Evolutionary conservation across 53 echinoderm and acorn worm genomes (phyloP).

Genomic region (Holothuria leucospilota): DNA sequence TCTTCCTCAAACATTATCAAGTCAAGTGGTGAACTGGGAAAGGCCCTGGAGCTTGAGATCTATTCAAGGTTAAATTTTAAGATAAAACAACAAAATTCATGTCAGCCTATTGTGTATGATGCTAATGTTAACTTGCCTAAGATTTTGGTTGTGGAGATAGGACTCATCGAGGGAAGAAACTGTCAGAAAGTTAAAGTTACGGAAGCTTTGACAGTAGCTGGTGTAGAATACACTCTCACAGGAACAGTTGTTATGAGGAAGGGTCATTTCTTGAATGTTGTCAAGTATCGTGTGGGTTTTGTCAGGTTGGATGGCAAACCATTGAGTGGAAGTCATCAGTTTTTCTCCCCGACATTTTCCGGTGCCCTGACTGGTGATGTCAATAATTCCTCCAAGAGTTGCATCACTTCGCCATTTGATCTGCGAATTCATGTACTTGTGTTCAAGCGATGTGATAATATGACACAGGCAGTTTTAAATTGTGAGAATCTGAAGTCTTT

Average conservation of each 20-base stretch:
- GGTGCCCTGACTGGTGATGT: background rate
- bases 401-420: background rate
- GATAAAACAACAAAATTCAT: background rate
- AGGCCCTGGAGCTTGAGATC: background rate
- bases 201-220: background rate
- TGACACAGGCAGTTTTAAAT: no score
- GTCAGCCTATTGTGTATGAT: background rate
- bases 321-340: background rate
- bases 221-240: background rate
- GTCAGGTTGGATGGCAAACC: background rate
- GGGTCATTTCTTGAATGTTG: background rate
- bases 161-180: background rate
- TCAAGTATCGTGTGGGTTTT: background rate
- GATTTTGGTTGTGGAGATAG: background rate
- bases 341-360: background rate
- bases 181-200: background rate
- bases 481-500: no score
- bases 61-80: background rate
- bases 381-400: background rate
- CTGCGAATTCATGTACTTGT: background rate
- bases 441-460: background rate
- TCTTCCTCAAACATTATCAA: background rate
- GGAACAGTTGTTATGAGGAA: constrained; percentile 1
- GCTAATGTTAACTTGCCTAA: background rate
- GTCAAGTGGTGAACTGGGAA: background rate